A percentile compares a stretch with the other conserved stretches of the same genome.
These are phyloP conservation scores for Lanius ludovicianus DNA, from an alignment of 2,113 vertebrate species.

Conservation along the genomic window DNA sequence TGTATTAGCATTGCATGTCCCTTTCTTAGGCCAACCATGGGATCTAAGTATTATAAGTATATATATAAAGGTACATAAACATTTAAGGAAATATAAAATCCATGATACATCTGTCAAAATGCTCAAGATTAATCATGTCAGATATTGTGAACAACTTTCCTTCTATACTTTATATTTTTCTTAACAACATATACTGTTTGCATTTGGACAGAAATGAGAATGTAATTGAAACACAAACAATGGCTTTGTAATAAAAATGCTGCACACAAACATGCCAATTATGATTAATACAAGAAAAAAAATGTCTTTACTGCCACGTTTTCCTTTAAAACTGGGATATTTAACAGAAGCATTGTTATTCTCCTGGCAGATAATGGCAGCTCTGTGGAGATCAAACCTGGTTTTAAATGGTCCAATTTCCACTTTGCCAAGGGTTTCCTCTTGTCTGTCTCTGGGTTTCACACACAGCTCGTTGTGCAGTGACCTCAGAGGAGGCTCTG, in stretches of 20 bases:
- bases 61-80: not conserved
- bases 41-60: not conserved
- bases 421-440: slow-evolving; percentile 4
- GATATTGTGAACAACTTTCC: not conserved
- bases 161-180: not conserved
- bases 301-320: not conserved
- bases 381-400: not conserved
- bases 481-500: not conserved
- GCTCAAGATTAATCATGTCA: not conserved
- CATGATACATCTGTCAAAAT: not conserved
- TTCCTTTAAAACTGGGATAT: not conserved
- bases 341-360: not conserved
- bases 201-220: not conserved
- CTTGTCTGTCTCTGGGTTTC: not conserved
- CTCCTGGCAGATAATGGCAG: not conserved
- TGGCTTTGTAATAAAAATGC: not conserved
- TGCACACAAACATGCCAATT: not conserved
- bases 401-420: not conserved
- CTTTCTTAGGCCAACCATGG: not conserved
- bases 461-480: slow-evolving; percentile 1
- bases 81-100: not conserved
- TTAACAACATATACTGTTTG: not conserved
- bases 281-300: not conserved
- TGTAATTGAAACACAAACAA: not conserved
- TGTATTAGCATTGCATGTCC: not conserved